Percentiles rank a stretch among this genome's conserved stretches.
Conservation (phyloP, 1,140 invertebrate genomes). For the Philopotamus ludificatus region DNA sequence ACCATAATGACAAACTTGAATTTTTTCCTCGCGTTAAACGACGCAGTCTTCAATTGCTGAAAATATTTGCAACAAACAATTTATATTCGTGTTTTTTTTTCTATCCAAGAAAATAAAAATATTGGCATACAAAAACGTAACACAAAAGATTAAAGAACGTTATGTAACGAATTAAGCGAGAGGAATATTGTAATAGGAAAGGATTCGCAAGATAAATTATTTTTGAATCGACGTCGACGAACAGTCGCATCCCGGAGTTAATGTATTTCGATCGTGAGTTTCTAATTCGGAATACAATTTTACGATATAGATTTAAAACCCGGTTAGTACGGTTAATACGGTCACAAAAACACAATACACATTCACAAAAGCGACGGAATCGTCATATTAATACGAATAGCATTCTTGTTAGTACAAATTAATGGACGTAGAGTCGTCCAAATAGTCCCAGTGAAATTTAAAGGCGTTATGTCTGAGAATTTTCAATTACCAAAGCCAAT, state of each 20-base stretch:
- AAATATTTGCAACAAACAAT: conserved; percentile 41
- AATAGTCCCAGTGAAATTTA: conserved; percentile 1
- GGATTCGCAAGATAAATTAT: too few species aligned
- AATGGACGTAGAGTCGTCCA: background rate
- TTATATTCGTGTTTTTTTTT: conserved; percentile 20
- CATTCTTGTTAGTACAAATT: too few species aligned
- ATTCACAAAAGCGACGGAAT: background rate
- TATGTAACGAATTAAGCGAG: too few species aligned
- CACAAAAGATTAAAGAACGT: too few species aligned
- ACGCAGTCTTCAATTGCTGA: conserved; percentile 72
- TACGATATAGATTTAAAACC: too few species aligned
- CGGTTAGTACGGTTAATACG: background rate
- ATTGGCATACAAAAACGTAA: too few species aligned
- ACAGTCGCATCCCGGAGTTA: too few species aligned
- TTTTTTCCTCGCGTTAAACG: conserved; percentile 78
- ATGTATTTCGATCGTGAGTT: too few species aligned
- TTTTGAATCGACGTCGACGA: too few species aligned
- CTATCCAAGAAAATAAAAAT: too few species aligned
- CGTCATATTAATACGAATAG: background rate
- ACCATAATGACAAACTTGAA: conserved; percentile 79
- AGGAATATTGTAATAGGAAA: too few species aligned
- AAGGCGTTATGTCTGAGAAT: conserved; percentile 3
- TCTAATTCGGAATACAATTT: too few species aligned
- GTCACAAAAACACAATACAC: background rate
- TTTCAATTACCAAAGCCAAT: conserved; percentile 69